Evolutionary conservation across 2,113 vertebrate genomes (phyloP), one percentile per base, ranked within the genome.

Genomic region (Gymnarchus niloticus): DNA sequence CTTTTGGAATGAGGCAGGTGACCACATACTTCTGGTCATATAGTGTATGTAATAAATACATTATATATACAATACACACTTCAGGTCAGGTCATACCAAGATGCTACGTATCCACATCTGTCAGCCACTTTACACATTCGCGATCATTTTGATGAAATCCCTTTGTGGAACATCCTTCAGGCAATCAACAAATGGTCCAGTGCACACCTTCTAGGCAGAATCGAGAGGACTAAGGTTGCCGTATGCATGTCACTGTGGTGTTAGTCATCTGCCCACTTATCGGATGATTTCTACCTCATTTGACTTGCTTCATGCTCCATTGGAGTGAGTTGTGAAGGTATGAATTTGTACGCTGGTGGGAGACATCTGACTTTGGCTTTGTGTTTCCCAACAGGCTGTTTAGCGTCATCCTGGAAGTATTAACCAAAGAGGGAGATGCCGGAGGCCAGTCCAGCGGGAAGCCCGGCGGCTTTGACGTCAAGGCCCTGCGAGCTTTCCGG

Each of bases 401-500:
- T 94, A 99, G 98, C 95, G 98, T 99, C 94, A 96, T 97, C 92
- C 94, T 99, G 96, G 98, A 99, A 96, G 92, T 99, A 95, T 93
- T 99, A 96, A 98, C 98, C 93, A 95, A 95, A 97, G 98, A 98
- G 95, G 95, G 95, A 95, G 89, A 94, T 90, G 95, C 92, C 56
- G 90, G 87, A 85, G 90, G 56, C 87, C 95, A 96, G 86, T 94
- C 98, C 0, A 94, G 95, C 84, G 97, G 97, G 78, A 99, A 99
- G 92, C 93, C 97, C 77, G 98, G 98, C 90, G 98, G 98, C 92
- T 99, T 99, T 90, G 98, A 99, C 90, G 98, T 99, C 91, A 99
- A 99, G 96, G 98, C 98, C 93, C 97, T 99, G 88, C 94, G 98
- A 95, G 98, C 98, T 94, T 99, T 99, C 92, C 96, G 98, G 94